Base-by-base conservation (phyloP, 2,113 vertebrate genomes). In the Salvelinus fontinalis region DNA sequence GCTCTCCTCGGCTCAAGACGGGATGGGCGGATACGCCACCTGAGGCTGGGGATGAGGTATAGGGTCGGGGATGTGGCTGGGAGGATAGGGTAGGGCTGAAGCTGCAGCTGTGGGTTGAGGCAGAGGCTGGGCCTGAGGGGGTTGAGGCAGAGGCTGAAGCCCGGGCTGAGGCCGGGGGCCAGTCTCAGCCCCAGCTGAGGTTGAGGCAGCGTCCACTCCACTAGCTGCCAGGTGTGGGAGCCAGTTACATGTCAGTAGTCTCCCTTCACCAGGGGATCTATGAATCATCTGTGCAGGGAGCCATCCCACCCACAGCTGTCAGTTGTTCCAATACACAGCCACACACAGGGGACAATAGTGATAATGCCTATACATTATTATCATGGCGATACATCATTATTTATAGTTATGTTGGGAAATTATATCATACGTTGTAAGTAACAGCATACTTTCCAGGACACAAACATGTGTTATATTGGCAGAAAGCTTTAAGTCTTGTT, bases 221-320 rank as follows among this genome's bases (percentile, higher is more conserved):
- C 59, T 22, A 3, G 59, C 7, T 22, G 20, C n/a, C 59, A 60
- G 59, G 59, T 60, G 59, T 60, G 18, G n/a, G 59, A 22, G 20
- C 59, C 14, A 14, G 51, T 54, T 22, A 62, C 59, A n/a, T 57
- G 54, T 20, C 54, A 57, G 13, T 57, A 57, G 39, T 44, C 39
- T 11, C 2, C 39, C 54, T 18, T 4, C 16, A 57, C 20, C 18
- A 2, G 3, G 51, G 26, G 39, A 34, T 4, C 4, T 64, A 48
- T 34, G 67, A 48, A 74, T 78, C 64, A 65, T 59, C 81, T 75
- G 77, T 64, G 39, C 71, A 73, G 51, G 51, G 51, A 54, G 54
- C 11, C 57, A 11, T 76, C 74, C 71, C 5, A 24, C n/a, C 71
- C 5, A 24, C n/a, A 48, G 67, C 70, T 67, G 49, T 59, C 6